Percentiles rank a stretch among this genome's conserved stretches.
These are phyloP conservation scores for Gymnobelideus leadbeateri DNA, from an alignment of 2,113 vertebrate species.

Conservation along the genomic window DNA sequence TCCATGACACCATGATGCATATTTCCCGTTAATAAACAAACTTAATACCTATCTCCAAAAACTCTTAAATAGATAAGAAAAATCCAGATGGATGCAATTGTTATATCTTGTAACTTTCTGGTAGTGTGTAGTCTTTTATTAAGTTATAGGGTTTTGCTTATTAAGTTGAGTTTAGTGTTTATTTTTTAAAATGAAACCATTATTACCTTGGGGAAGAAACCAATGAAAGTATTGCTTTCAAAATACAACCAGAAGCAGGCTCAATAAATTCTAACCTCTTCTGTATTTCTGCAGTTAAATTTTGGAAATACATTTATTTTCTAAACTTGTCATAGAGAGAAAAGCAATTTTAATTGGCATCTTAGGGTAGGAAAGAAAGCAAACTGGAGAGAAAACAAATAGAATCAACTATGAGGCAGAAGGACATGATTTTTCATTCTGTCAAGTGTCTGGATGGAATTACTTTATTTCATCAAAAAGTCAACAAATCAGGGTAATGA, in stretches of 20 bases:
- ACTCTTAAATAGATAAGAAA: constrained; percentile 45
- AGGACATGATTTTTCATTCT: constrained; percentile 67
- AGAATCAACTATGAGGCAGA: constrained; percentile 53
- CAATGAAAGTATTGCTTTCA: constrained; percentile 71
- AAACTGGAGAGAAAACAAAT: constrained; percentile 58
- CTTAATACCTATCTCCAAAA: constrained; percentile 35
- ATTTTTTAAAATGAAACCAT: constrained; percentile 10
- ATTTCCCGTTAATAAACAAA: background rate
- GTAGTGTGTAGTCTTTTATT: constrained; percentile 19
- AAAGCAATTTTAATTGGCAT: constrained; percentile 26
- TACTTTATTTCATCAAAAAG: constrained; percentile 65
- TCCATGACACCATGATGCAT: background rate
- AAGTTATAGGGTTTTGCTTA: background rate
- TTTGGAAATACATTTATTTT: constrained; percentile 57
- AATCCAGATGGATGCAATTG: constrained; percentile 9
- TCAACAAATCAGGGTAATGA: constrained; percentile 69
- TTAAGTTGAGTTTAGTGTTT: background rate
- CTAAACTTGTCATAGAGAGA: constrained; percentile 53
- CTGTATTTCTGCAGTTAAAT: constrained; percentile 62
- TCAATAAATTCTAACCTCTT: constrained; percentile 55
- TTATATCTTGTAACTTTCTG: background rate
- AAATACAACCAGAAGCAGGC: constrained; percentile 69
- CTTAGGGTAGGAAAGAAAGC: constrained; percentile 47
- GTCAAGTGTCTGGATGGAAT: constrained; percentile 54
- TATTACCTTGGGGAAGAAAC: constrained; percentile 63